These are phyloP conservation scores for Coregonus ussuriensis DNA, from an alignment of 2,797 vertebrate genomes.

Conservation along the genomic window DNA sequence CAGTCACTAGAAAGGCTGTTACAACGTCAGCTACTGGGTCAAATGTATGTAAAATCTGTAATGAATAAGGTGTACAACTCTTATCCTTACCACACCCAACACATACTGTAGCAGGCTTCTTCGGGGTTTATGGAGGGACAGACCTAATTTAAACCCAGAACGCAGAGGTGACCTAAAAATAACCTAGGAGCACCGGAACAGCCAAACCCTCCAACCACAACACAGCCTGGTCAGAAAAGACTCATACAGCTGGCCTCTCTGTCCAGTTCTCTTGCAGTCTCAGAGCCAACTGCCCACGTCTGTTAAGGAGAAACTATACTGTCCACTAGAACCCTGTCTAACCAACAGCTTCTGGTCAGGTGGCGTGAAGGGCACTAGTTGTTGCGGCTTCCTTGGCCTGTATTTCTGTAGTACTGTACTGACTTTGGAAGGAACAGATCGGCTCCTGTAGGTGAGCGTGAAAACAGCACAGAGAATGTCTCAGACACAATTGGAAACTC, in stretches of 20 bases:
- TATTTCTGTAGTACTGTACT: background rate
- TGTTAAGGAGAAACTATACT: background rate
- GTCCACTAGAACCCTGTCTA: background rate
- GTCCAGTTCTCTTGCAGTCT: background rate
- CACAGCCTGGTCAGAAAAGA: background rate
- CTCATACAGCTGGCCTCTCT: background rate
- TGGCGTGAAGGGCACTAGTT: background rate
- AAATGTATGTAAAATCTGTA: constrained; percentile 62
- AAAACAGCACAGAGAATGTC: constrained; percentile 30
- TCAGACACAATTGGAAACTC: constrained; percentile 24
- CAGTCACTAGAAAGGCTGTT: constrained; percentile 28
- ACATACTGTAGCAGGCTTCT: constrained; percentile 47
- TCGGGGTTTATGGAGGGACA: constrained; percentile 58
- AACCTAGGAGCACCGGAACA: constrained; percentile 50
- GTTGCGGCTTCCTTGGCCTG: background rate
- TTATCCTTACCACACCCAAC: constrained; percentile 33
- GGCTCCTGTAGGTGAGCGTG: constrained; percentile 17
- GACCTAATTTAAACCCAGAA: constrained; percentile 69
- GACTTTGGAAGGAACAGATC: background rate
- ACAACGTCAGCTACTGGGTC: constrained; percentile 48
- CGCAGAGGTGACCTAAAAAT: constrained; percentile 63
- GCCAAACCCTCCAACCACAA: constrained; percentile 52
- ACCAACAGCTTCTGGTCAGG: background rate
- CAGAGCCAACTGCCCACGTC: background rate
- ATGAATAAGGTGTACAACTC: constrained; percentile 51